phyloP scores from a whole-genome alignment of 2,888 invertebrate species.

The Pammene fasciana region DNA sequence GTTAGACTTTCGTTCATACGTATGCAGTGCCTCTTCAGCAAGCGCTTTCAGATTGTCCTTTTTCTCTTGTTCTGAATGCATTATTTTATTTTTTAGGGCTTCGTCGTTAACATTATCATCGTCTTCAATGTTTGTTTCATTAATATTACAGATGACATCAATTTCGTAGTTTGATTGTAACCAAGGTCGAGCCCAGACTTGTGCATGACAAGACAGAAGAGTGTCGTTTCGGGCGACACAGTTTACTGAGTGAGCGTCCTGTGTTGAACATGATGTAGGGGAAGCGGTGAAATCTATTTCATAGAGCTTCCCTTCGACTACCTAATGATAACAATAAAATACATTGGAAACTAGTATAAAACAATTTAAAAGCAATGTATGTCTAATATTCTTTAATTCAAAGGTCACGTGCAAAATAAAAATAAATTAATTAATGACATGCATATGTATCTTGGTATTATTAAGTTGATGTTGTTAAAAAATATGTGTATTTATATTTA shows the following conservation, averaged over 20 bases:
- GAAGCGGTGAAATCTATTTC: slow-evolving; percentile 58
- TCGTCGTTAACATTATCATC: slow-evolving; percentile 29
- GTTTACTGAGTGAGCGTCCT: slow-evolving; percentile 44
- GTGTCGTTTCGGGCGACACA: slow-evolving; percentile 47
- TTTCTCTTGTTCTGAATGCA: slow-evolving; percentile 22
- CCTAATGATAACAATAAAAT: slow-evolving; percentile 32
- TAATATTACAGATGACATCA: slow-evolving; percentile 61
- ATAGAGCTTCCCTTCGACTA: slow-evolving; percentile 58
- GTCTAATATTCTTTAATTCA: neutral
- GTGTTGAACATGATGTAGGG: slow-evolving; percentile 47
- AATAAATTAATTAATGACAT: neutral
- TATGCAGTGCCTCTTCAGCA: slow-evolving; percentile 47
- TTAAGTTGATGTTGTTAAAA: neutral
- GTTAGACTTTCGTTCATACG: slow-evolving; percentile 51
- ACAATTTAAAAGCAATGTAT: neutral
- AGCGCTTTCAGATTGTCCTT: slow-evolving; percentile 45
- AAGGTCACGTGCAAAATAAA: neutral
- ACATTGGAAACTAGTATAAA: neutral
- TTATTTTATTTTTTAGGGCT: neutral
- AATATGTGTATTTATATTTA: slow-evolving; percentile 18
- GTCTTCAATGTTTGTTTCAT: slow-evolving; percentile 11
- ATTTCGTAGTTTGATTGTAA: slow-evolving; percentile 62
- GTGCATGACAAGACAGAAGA: slow-evolving; percentile 68
- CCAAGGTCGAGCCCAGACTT: slow-evolving; percentile 83
- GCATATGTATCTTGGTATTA: neutral